A percentile compares a stretch with the other conserved stretches of the same genome.
phyloP scores from a whole-genome alignment of 2,113 vertebrate species.

The Proteles cristata region DNA sequence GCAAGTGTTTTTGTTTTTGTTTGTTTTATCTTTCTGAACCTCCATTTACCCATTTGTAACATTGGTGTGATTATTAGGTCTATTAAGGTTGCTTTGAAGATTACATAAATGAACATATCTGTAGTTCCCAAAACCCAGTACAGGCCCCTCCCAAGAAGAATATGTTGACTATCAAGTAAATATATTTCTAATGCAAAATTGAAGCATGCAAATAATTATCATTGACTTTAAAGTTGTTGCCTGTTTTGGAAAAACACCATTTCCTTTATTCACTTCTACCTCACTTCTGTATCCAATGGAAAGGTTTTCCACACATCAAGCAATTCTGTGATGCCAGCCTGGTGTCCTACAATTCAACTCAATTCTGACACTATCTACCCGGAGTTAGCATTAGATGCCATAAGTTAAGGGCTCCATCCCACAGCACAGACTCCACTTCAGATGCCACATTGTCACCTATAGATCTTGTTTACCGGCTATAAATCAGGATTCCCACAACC shows the following conservation, averaged over 20 bases:
- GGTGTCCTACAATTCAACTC: neutral
- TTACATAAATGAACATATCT: neutral
- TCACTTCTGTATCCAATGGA: neutral
- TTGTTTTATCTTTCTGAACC: neutral
- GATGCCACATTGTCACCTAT: neutral
- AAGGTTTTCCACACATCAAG: neutral
- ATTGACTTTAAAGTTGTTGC: neutral
- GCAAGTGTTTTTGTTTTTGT: neutral
- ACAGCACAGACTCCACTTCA: neutral
- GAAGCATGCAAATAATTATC: neutral
- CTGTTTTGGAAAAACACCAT: neutral
- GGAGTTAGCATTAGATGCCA: neutral
- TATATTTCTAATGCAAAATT: neutral
- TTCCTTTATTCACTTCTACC: neutral
- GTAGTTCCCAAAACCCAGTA: neutral
- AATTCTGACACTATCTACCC: neutral
- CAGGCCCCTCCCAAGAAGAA: neutral
- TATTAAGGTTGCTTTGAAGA: slow-evolving; percentile 15
- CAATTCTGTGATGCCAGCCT: neutral
- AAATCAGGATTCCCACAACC: neutral
- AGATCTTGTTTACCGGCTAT: neutral
- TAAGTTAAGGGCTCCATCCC: neutral
- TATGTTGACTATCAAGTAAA: neutral
- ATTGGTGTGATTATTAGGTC: neutral
- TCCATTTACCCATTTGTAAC: neutral